phyloP scores from a whole-genome alignment of 2,113 vertebrate species.

The Calonectris borealis region DNA sequence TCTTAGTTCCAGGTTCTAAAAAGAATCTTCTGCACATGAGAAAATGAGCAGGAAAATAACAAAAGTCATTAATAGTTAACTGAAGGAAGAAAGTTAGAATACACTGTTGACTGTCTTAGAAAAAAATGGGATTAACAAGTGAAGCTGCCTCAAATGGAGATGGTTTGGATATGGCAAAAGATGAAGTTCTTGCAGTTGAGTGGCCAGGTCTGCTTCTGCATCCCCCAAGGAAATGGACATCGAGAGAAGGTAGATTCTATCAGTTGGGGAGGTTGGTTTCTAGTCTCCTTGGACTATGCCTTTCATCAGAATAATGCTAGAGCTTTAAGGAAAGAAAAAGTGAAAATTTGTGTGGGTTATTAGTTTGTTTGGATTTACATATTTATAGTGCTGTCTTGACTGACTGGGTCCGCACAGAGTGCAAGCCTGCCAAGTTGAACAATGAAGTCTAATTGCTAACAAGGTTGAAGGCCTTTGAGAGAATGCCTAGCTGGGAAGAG shows the following conservation, averaged over 20 bases:
- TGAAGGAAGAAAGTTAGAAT: neutral
- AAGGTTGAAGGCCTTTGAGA: constrained; percentile 6
- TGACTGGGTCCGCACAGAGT: neutral
- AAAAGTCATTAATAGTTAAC: neutral
- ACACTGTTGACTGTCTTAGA: neutral
- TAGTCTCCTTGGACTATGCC: neutral
- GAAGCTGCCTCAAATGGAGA: neutral
- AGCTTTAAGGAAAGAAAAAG: neutral
- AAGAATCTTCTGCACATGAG: neutral
- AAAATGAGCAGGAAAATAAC: neutral
- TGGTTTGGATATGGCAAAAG: neutral
- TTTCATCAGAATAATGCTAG: neutral
- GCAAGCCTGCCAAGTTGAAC: neutral
- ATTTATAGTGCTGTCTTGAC: neutral
- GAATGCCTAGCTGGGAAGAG: neutral
- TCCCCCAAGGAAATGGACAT: neutral
- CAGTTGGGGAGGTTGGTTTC: neutral
- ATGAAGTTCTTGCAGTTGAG: neutral
- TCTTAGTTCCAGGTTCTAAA: neutral
- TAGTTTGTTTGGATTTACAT: constrained; percentile 25
- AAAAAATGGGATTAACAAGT: neutral
- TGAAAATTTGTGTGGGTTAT: neutral
- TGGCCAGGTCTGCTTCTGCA: neutral
- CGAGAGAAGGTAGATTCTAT: neutral
- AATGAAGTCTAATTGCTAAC: neutral